Base-by-base conservation (phyloP, 1,140 invertebrate species). In the Oreohelix idahoensis region DNA sequence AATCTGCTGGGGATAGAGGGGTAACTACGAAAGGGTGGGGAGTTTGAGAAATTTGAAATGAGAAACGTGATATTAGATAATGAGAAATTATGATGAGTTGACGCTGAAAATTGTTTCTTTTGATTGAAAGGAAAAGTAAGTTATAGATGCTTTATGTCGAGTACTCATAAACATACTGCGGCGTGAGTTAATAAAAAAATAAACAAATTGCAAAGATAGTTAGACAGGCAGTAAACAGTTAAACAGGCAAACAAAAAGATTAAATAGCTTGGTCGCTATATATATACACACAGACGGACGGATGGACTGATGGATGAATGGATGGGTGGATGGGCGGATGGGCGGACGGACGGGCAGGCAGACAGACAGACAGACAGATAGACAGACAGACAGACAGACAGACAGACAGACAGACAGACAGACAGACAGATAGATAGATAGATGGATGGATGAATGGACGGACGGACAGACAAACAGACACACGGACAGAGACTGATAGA, bases 351-450 rank as follows among this genome's bases (percentile, higher is more conserved):
- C 63, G 32, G n/a, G 32, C 63, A 66, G 63, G 32, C 63, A 66
- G 63, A 66, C 17, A 66, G 63, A 66, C 29, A 32, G n/a, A 66
- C 26, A 58, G 51, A 58, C 63, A 66, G 63, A 66, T 23, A 66
- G 63, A 66, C 63, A 66, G n/a, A 66, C n/a, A 66, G n/a, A 66
- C 63, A 66, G n/a, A 66, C 63, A 66, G 63, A 66, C 63, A 66
- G 63, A 66, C 17, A 66, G 63, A 66, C 29, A 66, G 63, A 66
- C n/a, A 66, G 63, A 66, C 29, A 66, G 63, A 35, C 29, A 66
- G n/a, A 32, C 63, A 66, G 63, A 35, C 17, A 66, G 63, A 66
- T 66, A 66, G 63, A 66, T 35, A 66, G 1, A 66, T 66, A 58
- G 51, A 58, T 58, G 20, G 51, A 58, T 58, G 20, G 51, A 58